A percentile compares a stretch with the other conserved stretches of the same genome.
Evolutionary conservation across 2,113 vertebrate genomes (phyloP).

Genomic region (Bothrops jararaca): DNA sequence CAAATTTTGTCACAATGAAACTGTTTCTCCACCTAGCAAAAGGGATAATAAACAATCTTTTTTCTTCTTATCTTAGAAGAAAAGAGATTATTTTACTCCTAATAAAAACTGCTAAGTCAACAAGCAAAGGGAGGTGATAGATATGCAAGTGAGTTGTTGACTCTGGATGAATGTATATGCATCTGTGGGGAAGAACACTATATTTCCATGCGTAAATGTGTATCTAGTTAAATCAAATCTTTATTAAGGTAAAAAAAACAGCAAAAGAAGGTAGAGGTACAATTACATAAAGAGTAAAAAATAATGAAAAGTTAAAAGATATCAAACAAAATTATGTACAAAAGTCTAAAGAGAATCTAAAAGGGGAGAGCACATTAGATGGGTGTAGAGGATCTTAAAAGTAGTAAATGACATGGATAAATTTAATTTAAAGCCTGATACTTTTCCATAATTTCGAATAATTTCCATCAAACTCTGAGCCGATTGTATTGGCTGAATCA

Average conservation of each 20-base stretch:
- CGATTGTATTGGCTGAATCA: too few relatives aligned
- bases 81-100: background rate
- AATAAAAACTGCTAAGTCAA: background rate
- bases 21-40: background rate
- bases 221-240: background rate
- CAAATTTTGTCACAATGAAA: background rate
- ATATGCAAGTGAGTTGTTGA: background rate
- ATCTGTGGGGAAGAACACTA: background rate
- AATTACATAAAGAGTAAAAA: background rate
- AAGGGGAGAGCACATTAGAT: background rate
- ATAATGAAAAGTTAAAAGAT: background rate
- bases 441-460: too few relatives aligned
- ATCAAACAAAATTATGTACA: background rate
- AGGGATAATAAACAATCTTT: background rate
- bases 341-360: background rate
- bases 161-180: background rate
- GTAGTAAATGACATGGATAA: background rate
- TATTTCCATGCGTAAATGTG: background rate
- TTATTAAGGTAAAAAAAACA: background rate
- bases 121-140: background rate
- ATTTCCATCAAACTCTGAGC: too few relatives aligned
- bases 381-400: background rate
- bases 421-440: too few relatives aligned
- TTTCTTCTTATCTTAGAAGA: background rate
- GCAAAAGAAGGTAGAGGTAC: background rate